Conservation (phyloP, 1,140 invertebrate genomes). For the Drosophila nebulosa region DNA sequence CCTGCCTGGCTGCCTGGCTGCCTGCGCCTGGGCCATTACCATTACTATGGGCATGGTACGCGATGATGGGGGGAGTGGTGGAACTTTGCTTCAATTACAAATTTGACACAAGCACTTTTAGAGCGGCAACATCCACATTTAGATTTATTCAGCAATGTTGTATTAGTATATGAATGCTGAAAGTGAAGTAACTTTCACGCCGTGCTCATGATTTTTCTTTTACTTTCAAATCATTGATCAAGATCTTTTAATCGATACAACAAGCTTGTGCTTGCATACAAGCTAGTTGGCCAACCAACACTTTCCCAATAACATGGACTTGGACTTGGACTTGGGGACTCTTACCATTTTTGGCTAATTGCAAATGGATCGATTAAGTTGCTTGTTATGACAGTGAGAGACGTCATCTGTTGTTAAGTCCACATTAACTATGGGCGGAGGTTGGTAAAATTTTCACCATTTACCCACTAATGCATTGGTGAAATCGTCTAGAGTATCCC, state of each 20-base stretch:
- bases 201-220: slow-evolving; percentile 48
- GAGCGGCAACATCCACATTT: slow-evolving; percentile 23
- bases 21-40: slow-evolving; percentile 18
- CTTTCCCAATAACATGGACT: slow-evolving; percentile 55
- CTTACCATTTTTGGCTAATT: slow-evolving; percentile 63
- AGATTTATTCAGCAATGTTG: slow-evolving; percentile 38
- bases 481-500: slow-evolving; percentile 62
- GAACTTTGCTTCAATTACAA: slow-evolving; percentile 58
- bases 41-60: slow-evolving; percentile 10
- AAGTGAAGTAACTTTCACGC: slow-evolving; percentile 74
- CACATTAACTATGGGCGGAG: slow-evolving; percentile 9
- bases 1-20: slow-evolving; percentile 35
- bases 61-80: neutral
- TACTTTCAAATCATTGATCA: slow-evolving; percentile 77
- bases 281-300: slow-evolving; percentile 42
- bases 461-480: slow-evolving; percentile 33
- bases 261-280: slow-evolving; percentile 8
- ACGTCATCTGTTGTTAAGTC: slow-evolving; percentile 21
- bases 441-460: slow-evolving; percentile 7
- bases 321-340: neutral
- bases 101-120: slow-evolving; percentile 66
- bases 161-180: slow-evolving; percentile 23
- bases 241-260: slow-evolving; percentile 58
- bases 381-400: slow-evolving; percentile 32
- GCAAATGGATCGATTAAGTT: slow-evolving; percentile 9